Conservation (phyloP, 2,797 vertebrate genomes). For the Melanotaenia maccullochi region DNA sequence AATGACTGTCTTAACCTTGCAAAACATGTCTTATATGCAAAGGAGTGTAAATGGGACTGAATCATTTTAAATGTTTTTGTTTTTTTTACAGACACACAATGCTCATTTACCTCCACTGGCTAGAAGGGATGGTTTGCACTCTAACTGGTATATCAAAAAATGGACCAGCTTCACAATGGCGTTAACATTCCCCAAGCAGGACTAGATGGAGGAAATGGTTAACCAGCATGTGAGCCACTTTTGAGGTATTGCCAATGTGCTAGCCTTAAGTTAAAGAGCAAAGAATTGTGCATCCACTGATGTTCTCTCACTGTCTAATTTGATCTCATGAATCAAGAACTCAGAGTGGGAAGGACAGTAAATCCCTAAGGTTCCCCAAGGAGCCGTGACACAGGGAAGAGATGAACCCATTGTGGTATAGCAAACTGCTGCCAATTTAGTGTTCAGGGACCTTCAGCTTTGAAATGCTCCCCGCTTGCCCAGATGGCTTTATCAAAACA, state of each 20-base stretch:
- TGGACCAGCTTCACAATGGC: not conserved
- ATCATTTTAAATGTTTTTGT: constrained; percentile 17
- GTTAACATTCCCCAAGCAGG: constrained; percentile 8
- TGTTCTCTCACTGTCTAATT: constrained; percentile 75
- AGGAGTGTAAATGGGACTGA: constrained; percentile 3
- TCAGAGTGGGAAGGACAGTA: constrained; percentile 68
- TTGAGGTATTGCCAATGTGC: constrained; percentile 27
- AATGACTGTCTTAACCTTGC: constrained; percentile 55
- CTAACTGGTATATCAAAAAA: not conserved
- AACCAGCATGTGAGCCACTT: constrained; percentile 16
- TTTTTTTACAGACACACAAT: constrained; percentile 15
- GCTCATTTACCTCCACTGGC: constrained; percentile 4
- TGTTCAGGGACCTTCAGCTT: constrained; percentile 62
- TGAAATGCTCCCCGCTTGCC: constrained; percentile 61
- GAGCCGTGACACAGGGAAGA: constrained; percentile 57
- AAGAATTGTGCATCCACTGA: constrained; percentile 58
- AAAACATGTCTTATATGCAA: constrained; percentile 19
- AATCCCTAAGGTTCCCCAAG: constrained; percentile 65
- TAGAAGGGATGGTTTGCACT: not conserved
- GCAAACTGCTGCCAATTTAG: constrained; percentile 69
- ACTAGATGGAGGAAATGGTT: constrained; percentile 13
- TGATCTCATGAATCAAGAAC: constrained; percentile 76
- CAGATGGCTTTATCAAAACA: constrained; percentile 75
- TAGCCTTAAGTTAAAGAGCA: constrained; percentile 59
- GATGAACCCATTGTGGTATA: constrained; percentile 61